Evolutionary conservation across 2,113 vertebrate genomes (phyloP), one percentile per base, ranked within the genome.

Genomic region (Siniperca knerii): DNA sequence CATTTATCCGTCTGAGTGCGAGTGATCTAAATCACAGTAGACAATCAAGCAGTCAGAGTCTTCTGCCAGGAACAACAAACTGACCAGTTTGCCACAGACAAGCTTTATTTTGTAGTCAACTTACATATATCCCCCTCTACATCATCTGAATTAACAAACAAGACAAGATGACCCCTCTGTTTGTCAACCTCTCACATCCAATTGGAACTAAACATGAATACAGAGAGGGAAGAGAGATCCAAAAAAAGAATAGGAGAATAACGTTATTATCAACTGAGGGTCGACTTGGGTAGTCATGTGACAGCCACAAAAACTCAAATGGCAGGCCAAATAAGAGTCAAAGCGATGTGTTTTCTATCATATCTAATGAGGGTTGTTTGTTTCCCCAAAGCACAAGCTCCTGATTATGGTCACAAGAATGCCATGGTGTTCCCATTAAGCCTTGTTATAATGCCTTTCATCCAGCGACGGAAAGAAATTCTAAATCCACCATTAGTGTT

Each of bases 321-420:
- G 23, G 72, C 64, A 60, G 75, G 68, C 75, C 71, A 67, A 89
- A 88, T 80, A 71, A 84, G 83, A 92, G 89, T 91, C 84, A 91
- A 78, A 88, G 52, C 48, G 70, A 75, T 82, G 79, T 83, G 81
- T 89, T 91, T 90, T 84, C 86, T 78, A 84, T 90, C 90, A 90
- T 87, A 61, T 83, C 87, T 93, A 92, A 92, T 91, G 75, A 89
- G 70, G 74, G 64, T 71, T 87, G 82, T 94, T 92, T 93, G 78
- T 89, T 89, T 91, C 86, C 61, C 57, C 74, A 78, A 90, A 93
- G 89, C 91, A 91, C 88, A 92, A 81, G 87, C 84, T 93, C 80
- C 75, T 91, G 87, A 94, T 94, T 94, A 93, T 88, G 83, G 88
- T 90, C 92, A 93, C 92, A 88, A 93, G 87, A 90, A 90, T 84